Evolutionary conservation across 1,140 invertebrate species (phyloP), one percentile per base, ranked within the genome.

Genomic region (Cecropterus lyciades): DNA sequence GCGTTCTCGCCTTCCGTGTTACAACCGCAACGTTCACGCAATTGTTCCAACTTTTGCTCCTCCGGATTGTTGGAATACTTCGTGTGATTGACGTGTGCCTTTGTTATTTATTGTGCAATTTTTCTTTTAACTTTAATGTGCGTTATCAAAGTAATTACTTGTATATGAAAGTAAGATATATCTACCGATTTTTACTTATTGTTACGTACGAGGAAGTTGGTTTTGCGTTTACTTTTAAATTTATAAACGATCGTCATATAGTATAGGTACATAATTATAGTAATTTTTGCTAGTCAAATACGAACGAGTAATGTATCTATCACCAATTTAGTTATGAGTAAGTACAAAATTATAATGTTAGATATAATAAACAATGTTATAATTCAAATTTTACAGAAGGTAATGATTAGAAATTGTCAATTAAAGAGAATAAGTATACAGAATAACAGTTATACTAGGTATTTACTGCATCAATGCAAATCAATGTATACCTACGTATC

Each of bases 21-120:
- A 43, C 40, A 14, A 43, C 13, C 30, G n/a, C 51, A 53, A 10
- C 30, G 30, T 37, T 53, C 40, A 43, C 40, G 40, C 40, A 43
- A 10, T 51, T 51, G 48, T 46, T 30, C 43, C 55, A 46, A 27
- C 13, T 27, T 3, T 40, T 46, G 46, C 59, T 62, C 16, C 59
- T 62, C 59, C 46, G 59, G 59, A 51, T 62, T 62, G 48, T 42
- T 62, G 30, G 59, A 51, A 62, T 62, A 33, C 60, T 30, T 52
- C 60, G 48, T 63, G 20, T 63, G 60, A 63, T 63, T 63, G 60
- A 63, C 60, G 60, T 63, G 33, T 63, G 60, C 37, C 60, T 63
- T 63, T 63, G 60, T 63, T 63, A 52, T 52, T 52, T 52, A 52
- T 52, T 52, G 48, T 63, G 33, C 48, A 63, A 52, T 15, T 11